A percentile compares a stretch with the other conserved stretches of the same genome.
These are phyloP conservation scores for Athalia cordata DNA, from an alignment of 2,888 invertebrate species.

Conservation along the genomic window DNA sequence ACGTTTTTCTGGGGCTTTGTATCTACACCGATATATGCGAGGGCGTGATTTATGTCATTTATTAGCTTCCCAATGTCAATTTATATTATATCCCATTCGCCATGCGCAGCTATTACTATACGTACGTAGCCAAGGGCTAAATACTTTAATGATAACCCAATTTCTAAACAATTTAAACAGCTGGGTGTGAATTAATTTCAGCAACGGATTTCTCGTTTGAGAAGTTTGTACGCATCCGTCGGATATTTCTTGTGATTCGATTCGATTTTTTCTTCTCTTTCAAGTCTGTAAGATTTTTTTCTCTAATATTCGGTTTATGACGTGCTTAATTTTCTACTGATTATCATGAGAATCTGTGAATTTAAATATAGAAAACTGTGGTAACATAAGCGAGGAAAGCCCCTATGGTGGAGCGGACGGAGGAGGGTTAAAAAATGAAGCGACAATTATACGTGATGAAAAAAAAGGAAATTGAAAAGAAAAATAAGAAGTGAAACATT, in stretches of 20 bases:
- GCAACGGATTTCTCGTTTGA: background rate
- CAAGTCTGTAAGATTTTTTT: no score
- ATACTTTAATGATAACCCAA: background rate
- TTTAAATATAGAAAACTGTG: no score
- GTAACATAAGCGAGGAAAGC: no score
- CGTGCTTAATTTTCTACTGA: no score
- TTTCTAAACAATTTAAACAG: background rate
- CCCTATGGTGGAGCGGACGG: no score
- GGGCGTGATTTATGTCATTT: constrained; percentile 31
- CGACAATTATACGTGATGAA: constrained; percentile 1
- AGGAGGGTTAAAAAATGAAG: no score
- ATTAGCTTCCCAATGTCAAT: background rate
- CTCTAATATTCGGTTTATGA: no score
- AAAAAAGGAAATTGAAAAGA: constrained; percentile 32
- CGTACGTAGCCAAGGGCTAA: no score
- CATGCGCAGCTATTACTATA: background rate
- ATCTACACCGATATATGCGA: constrained; percentile 3
- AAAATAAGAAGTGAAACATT: constrained; percentile 48
- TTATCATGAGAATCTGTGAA: no score
- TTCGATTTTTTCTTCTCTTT: no score
- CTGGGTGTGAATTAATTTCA: constrained; percentile 11
- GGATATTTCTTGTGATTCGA: background rate
- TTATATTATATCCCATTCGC: background rate
- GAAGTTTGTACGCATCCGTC: background rate
- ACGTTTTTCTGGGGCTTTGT: constrained; percentile 24